Conservation (phyloP, 2,797 vertebrate genomes). For the Silurus aristotelis region DNA sequence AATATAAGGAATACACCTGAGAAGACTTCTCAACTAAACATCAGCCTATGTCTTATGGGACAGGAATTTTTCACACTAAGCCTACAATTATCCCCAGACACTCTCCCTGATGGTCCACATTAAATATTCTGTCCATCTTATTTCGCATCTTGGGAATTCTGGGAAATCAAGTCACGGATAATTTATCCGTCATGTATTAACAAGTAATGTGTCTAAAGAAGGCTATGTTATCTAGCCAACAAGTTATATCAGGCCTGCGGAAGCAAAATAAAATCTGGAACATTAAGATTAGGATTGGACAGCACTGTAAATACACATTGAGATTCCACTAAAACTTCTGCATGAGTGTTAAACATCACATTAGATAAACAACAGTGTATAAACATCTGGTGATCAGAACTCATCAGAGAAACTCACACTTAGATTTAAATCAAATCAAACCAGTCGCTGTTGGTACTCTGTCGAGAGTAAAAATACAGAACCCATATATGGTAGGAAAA, state of each 20-base stretch:
- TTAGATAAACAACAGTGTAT: not conserved
- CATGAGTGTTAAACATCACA: not conserved
- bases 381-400: not conserved
- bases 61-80: conserved; percentile 50
- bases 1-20: conserved; percentile 3
- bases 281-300: not conserved
- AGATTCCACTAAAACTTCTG: not conserved
- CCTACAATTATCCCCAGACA: conserved; percentile 37
- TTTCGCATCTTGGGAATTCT: not conserved
- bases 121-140: not conserved
- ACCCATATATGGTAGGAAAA: conserved; percentile 46
- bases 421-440: not conserved
- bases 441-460: not conserved
- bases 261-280: not conserved
- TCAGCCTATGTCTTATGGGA: conserved; percentile 42
- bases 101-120: not conserved
- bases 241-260: not conserved
- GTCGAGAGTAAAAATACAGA: conserved; percentile 14
- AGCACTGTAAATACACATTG: not conserved
- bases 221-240: not conserved
- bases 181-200: not conserved
- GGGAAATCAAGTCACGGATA: not conserved
- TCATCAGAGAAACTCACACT: too few species aligned
- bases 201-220: conserved; percentile 5
- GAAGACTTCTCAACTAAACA: conserved; percentile 47